These are phyloP conservation scores for Philonicus albiceps DNA, from an alignment of 2,888 invertebrate genomes.

Conservation along the genomic window DNA sequence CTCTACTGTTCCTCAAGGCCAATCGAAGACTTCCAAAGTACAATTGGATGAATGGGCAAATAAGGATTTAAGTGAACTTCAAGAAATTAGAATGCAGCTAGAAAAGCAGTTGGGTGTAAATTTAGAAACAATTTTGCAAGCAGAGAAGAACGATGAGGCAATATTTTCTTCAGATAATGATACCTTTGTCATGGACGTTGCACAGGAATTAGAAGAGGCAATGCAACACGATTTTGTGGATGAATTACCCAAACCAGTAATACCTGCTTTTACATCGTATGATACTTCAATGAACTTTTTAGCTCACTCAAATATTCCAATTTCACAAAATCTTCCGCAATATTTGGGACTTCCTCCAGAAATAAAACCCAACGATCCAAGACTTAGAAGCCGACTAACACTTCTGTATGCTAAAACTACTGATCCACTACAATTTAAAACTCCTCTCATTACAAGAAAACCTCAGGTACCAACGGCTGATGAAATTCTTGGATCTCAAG, in stretches of 20 bases:
- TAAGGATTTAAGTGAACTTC: not conserved
- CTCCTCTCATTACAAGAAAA: not conserved
- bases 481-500: not conserved
- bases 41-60: not conserved
- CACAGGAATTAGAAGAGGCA: not conserved
- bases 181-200: not conserved
- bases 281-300: not conserved
- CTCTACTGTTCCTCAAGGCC: not conserved
- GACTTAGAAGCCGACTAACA: not conserved
- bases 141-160: not conserved
- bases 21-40: not conserved
- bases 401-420: not conserved
- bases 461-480: not conserved
- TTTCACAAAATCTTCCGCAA: not conserved
- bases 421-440: not conserved
- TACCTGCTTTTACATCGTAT: not conserved
- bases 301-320: not conserved
- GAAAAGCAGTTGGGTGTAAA: not conserved
- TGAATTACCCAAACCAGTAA: not conserved
- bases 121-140: not conserved
- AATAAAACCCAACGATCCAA: slow-evolving; percentile 8
- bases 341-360: not conserved
- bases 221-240: not conserved
- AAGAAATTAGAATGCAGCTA: not conserved
- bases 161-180: not conserved